Base-by-base conservation (phyloP, 2,888 invertebrate genomes). In the Dexiosoma caninum region DNA sequence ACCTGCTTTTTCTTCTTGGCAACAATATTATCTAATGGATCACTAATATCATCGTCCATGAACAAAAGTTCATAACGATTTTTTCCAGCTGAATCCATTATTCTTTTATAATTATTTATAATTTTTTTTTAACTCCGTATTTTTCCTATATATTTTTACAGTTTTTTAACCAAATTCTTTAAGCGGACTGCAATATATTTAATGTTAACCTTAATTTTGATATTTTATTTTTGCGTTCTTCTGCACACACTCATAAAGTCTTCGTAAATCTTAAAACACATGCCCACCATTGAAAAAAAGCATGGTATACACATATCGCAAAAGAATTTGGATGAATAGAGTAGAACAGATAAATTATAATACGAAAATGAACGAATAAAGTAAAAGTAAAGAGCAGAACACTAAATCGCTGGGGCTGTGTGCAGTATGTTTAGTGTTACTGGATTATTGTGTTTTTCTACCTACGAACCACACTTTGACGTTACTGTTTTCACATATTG, bases 61-160 rank as follows among this genome's bases (percentile, higher is more conserved):
- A 88, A 90, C 88, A 90, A 89, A 84, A 90, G 88, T 86, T 90
- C 90, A 87, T 90, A 90, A 85, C 90, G 90, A 88, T 90, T 90
- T 84, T 89, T 89, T 84, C 89, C 90, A 86, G 89, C 85, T 85
- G 87, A 88, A 86, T 90, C 90, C 90, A 90, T 90, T 80, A 74
- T 82, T 83, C 66, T 10, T 79, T 70, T 55, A n/a, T 62, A 59
- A 85, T 72, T 82, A 75, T 57, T 66, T 59, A 76, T n/a, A 40
- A 55, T 62, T 81, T 77, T 80, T 44, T 71, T 75, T 12, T 69
- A 46, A 62, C 21, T 81, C 35, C n/a, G n/a, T 76, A 40, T 55
- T 74, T 77, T 76, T 75, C 27, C 53, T 77, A 35, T 74, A 55
- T 30, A 51, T 78, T 75, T n/a, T 81, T 78, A 37, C 64, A 71